Conservation (phyloP, 2,797 vertebrate genomes). For the Fratercula arctica region DNA sequence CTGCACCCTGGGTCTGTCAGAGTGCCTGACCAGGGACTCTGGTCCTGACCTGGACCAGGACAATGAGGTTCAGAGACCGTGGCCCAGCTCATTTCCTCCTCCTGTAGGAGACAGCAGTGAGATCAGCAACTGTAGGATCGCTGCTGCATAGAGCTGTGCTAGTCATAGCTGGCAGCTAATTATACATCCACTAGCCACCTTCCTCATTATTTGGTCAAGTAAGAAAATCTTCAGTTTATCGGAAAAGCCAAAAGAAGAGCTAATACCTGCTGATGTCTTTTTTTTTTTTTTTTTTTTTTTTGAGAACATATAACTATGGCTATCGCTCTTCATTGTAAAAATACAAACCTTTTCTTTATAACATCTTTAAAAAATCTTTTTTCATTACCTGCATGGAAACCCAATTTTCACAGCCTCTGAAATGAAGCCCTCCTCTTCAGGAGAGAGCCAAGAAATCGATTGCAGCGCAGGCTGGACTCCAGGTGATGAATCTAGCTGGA, state of each 20-base stretch:
- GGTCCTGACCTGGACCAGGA: neutral
- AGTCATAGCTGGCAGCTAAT: conserved; percentile 41
- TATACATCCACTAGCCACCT: conserved; percentile 33
- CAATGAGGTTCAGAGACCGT: neutral
- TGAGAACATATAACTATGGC: neutral
- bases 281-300: neutral
- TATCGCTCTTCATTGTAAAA: neutral
- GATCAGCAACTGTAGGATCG: neutral
- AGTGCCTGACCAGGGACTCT: neutral
- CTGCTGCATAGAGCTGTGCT: neutral
- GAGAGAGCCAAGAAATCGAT: conserved; percentile 6
- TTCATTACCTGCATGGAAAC: conserved; percentile 23
- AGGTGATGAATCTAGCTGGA: neutral
- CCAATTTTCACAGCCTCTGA: conserved; percentile 11
- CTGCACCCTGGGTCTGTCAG: neutral
- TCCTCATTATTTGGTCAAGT: neutral
- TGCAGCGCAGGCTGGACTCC: neutral
- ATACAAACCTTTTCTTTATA: neutral
- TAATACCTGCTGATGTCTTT: neutral
- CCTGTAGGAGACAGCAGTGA: neutral
- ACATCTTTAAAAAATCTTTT: neutral
- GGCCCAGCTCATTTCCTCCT: neutral
- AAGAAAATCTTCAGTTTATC: neutral
- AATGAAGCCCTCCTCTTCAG: conserved; percentile 13
- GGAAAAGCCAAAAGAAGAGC: neutral